Evolutionary conservation across 2,888 invertebrate genomes (phyloP).

Genomic region (Nemapogon koenigi): DNA sequence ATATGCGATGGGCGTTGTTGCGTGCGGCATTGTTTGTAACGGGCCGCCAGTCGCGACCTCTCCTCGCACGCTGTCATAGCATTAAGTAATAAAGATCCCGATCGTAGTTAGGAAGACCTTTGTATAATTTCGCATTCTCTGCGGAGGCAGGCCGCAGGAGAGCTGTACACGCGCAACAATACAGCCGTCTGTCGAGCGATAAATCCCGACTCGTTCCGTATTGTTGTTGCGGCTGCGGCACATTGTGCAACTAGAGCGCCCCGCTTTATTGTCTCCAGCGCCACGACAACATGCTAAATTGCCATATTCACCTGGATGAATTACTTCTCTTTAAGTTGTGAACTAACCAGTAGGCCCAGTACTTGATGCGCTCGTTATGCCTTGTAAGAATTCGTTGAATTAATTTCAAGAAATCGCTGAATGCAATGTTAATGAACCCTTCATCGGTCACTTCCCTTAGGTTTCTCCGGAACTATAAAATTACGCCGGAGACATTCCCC

Average conservation of each 20-base stretch:
- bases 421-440: slow-evolving; percentile 18
- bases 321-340: slow-evolving; percentile 27
- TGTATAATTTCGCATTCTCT: no score
- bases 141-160: no score
- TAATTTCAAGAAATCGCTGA: slow-evolving; percentile 1
- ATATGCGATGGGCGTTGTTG: no score
- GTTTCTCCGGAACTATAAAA: slow-evolving; percentile 54
- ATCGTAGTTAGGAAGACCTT: no score
- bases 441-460: slow-evolving; percentile 25
- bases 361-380: no score
- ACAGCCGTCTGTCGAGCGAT: slow-evolving; percentile 20
- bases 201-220: slow-evolving; percentile 30
- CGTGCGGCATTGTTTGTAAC: no score
- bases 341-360: no score
- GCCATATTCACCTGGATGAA: slow-evolving; percentile 30
- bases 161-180: slow-evolving; percentile 21
- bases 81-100: no score
- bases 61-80: no score
- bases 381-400: no score
- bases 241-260: slow-evolving; percentile 29
- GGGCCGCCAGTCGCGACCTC: no score
- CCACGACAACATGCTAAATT: slow-evolving; percentile 27
- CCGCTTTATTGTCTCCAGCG: slow-evolving; percentile 30
- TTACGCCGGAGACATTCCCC: slow-evolving; percentile 34
- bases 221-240: slow-evolving; percentile 25